Evolutionary conservation across 2,888 invertebrate genomes (phyloP).

Genomic region (Biston stratarius): DNA sequence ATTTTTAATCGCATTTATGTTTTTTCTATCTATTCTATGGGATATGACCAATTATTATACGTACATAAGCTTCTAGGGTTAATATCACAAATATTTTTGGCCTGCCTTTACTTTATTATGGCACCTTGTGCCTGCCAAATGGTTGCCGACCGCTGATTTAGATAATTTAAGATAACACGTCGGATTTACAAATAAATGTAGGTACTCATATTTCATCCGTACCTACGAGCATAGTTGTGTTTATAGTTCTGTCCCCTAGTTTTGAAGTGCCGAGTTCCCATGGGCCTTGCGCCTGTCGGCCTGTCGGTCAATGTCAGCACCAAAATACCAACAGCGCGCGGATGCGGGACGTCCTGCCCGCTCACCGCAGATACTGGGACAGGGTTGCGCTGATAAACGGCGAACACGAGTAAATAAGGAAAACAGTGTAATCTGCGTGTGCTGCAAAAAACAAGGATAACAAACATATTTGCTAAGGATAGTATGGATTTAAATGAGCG

Average conservation of each 20-base stretch:
- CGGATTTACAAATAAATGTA: no score
- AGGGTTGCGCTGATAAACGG: slow-evolving; percentile 17
- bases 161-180: no score
- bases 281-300: slow-evolving; percentile 11
- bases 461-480: slow-evolving; percentile 3
- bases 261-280: background rate
- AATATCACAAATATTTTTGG: no score
- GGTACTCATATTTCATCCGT: no score
- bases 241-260: background rate
- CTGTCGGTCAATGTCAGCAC: slow-evolving; percentile 34
- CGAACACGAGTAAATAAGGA: slow-evolving; percentile 9
- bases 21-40: no score
- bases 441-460: slow-evolving; percentile 9
- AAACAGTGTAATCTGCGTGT: background rate
- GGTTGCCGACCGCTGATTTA: no score
- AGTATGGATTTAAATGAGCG: no score
- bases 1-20: no score
- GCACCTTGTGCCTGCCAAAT: no score
- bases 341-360: slow-evolving; percentile 29
- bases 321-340: slow-evolving; percentile 24
- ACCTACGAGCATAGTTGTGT: background rate
- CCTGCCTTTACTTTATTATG: no score
- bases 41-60: no score
- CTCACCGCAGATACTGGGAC: slow-evolving; percentile 23
- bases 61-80: no score